Percentiles rank a stretch among this genome's conserved stretches.
Conservation (phyloP, 2,797 vertebrate species). For the Ctenopoma kingsleyae region DNA sequence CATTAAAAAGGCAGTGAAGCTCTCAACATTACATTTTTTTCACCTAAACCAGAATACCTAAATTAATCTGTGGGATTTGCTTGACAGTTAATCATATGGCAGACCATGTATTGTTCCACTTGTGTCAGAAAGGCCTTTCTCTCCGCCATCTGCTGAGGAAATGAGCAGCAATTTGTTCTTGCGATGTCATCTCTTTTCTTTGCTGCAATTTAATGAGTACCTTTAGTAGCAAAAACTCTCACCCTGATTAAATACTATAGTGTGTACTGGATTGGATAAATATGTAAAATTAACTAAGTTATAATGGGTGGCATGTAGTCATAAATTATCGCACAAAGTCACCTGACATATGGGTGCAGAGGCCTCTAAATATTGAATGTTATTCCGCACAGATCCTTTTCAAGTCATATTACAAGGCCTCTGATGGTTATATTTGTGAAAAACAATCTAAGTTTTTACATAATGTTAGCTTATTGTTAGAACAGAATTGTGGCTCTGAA, state of each 20-base stretch:
- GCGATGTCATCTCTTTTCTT: slow-evolving; percentile 25
- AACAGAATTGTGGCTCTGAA: not conserved
- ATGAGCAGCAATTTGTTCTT: slow-evolving; percentile 38
- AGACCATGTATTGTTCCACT: slow-evolving; percentile 30
- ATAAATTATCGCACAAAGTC: not conserved
- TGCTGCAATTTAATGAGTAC: slow-evolving; percentile 28
- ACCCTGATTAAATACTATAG: not conserved
- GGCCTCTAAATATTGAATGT: not conserved
- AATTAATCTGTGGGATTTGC: slow-evolving; percentile 59
- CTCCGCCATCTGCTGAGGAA: slow-evolving; percentile 28
- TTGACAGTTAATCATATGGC: slow-evolving; percentile 68
- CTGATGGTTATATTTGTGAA: not conserved
- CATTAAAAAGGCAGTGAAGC: slow-evolving; percentile 54
- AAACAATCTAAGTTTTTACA: not conserved
- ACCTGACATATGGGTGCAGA: not conserved
- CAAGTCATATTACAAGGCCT: not conserved
- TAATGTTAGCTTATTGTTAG: not conserved
- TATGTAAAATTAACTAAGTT: not conserved
- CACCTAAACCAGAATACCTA: slow-evolving; percentile 54
- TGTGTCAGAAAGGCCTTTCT: slow-evolving; percentile 23
- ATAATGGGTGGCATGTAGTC: not conserved
- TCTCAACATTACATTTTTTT: slow-evolving; percentile 48
- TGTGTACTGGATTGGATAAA: not conserved
- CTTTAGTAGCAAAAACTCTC: not conserved
- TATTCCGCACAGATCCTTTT: not conserved